Percentiles rank a stretch among this genome's conserved stretches.
phyloP scores from a whole-genome alignment of 1,140 invertebrate species.

The Uloborus diversus region DNA sequence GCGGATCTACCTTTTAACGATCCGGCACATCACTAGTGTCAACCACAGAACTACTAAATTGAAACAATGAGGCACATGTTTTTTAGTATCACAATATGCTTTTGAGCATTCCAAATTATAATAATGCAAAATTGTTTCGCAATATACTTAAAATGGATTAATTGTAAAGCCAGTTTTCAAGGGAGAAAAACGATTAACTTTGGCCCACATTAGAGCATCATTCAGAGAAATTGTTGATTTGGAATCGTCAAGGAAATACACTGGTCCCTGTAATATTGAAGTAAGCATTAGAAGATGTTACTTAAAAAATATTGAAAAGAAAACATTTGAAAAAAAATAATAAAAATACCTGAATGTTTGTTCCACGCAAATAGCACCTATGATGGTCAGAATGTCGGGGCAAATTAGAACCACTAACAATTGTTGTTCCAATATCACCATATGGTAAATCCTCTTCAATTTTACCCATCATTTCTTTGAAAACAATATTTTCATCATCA shows the following conservation, averaged over 20 bases:
- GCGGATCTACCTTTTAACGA: no score
- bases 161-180: conserved; percentile 65
- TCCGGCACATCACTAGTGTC: no score
- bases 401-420: conserved; percentile 66
- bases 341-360: conserved; percentile 64
- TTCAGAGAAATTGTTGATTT: conserved; percentile 66
- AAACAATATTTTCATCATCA: not conserved
- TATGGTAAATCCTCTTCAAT: conserved; percentile 21
- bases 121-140: not conserved
- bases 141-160: conserved; percentile 65
- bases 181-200: conserved; percentile 68
- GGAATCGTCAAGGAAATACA: conserved; percentile 67
- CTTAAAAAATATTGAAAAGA: not conserved
- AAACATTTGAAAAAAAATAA: not conserved
- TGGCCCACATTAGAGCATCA: conserved; percentile 69
- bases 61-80: not conserved
- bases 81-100: conserved; percentile 27
- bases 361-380: conserved; percentile 63
- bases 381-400: conserved; percentile 68
- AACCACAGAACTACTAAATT: no score
- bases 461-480: conserved; percentile 36
- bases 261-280: conserved; percentile 64
- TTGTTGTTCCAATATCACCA: conserved; percentile 62
- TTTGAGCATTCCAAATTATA: conserved; percentile 10
- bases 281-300: not conserved